phyloP scores from a whole-genome alignment of 2,113 vertebrate genomes.

The Clupea harengus region DNA sequence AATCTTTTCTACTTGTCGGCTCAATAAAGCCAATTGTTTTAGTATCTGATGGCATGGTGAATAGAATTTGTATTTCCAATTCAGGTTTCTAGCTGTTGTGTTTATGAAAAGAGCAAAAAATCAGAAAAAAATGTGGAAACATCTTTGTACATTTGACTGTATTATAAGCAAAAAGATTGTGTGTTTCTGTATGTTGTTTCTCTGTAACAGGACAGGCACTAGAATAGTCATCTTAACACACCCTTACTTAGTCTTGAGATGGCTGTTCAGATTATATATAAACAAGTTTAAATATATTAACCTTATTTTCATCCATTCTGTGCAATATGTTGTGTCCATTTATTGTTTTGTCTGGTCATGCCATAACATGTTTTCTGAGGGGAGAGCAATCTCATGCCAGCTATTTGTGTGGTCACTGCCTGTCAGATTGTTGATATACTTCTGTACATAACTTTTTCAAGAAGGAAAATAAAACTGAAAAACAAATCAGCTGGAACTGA shows the following conservation, averaged over 20 bases:
- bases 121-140: constrained; percentile 88
- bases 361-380: constrained; percentile 79
- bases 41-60: constrained; percentile 99
- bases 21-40: constrained; percentile 99
- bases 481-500: constrained; percentile 99
- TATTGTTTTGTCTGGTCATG: constrained; percentile 86
- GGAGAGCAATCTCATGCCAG: constrained; percentile 81
- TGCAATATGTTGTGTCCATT: constrained; percentile 99
- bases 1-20: constrained; percentile 99
- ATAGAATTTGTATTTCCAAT: constrained; percentile 98
- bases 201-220: constrained; percentile 96
- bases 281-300: constrained; percentile 80
- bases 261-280: constrained; percentile 91
- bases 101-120: constrained; percentile 69
- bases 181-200: constrained; percentile 99
- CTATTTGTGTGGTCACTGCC: constrained; percentile 99
- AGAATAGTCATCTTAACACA: constrained; percentile 88
- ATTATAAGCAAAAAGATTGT: constrained; percentile 99
- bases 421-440: constrained; percentile 99
- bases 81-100: constrained; percentile 99
- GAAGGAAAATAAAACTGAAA: constrained; percentile 99
- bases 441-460: constrained; percentile 99
- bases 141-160: constrained; percentile 99
- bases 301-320: constrained; percentile 94
- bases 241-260: constrained; percentile 81